phyloP scores from a whole-genome alignment of 2,888 invertebrate species.

The Limnephilus rhombicus region DNA sequence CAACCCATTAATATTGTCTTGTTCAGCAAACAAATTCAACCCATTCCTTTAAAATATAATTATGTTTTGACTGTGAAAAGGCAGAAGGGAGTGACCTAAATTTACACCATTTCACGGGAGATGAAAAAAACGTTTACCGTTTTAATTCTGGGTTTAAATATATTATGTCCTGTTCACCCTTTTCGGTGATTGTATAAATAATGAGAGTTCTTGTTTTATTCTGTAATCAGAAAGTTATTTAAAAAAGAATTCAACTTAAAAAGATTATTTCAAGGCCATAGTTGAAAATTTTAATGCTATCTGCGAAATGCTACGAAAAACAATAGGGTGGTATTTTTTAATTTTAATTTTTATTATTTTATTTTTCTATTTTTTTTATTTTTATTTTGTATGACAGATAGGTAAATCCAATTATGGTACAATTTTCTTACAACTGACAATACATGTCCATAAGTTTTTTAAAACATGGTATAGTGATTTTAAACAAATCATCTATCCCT shows the following conservation, averaged over 20 bases:
- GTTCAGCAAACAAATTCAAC: no score
- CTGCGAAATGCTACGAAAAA: neutral
- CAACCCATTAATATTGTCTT: no score
- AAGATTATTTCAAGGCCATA: no score
- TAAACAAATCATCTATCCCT: no score
- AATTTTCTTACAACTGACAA: no score
- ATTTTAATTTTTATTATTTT: no score
- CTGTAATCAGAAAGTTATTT: neutral
- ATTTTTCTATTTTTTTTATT: no score
- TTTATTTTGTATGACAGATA: no score
- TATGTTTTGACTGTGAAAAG: neutral
- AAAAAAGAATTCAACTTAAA: neutral
- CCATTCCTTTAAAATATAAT: neutral
- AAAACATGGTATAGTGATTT: no score
- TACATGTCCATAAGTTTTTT: no score
- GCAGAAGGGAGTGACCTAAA: neutral
- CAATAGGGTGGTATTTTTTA: neutral
- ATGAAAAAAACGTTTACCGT: neutral
- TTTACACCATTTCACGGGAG: neutral
- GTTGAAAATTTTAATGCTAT: neutral
- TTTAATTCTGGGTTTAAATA: neutral
- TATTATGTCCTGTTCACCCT: neutral
- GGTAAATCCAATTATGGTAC: no score
- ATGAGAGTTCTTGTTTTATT: neutral
- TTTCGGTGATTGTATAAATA: no score